These are phyloP conservation scores for Lamellibrachia satsuma DNA, from an alignment of 2,888 invertebrate species.

Conservation along the genomic window DNA sequence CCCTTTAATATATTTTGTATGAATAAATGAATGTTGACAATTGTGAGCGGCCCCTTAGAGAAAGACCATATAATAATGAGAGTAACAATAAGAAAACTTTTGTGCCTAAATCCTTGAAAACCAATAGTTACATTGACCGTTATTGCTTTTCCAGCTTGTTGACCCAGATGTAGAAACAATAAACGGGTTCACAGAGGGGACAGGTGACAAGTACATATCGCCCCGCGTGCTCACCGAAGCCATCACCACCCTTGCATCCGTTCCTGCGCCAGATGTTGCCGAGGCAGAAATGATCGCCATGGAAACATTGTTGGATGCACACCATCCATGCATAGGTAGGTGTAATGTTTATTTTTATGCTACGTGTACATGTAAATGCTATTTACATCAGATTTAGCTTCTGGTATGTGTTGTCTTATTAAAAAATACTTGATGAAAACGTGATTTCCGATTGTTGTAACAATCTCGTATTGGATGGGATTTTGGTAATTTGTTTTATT, in stretches of 20 bases:
- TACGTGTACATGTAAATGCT: no score
- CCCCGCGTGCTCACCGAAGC: constrained; percentile 60
- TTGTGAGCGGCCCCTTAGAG: no score
- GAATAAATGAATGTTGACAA: no score
- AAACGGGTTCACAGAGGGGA: constrained; percentile 21
- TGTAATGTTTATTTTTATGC: background rate
- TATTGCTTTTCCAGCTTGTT: background rate
- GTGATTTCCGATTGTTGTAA: no score
- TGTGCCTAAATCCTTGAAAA: background rate
- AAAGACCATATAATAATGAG: no score
- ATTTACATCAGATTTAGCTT: no score
- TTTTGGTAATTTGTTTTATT: no score
- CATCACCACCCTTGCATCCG: constrained; percentile 59
- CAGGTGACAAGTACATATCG: constrained; percentile 7
- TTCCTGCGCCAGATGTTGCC: constrained; percentile 62
- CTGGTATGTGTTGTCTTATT: no score
- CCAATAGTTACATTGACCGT: background rate
- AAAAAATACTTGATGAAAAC: no score
- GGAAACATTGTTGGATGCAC: constrained; percentile 77
- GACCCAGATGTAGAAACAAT: background rate
- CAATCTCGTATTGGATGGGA: no score
- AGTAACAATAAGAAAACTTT: no score
- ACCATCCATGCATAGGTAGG: constrained; percentile 77
- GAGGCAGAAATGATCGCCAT: constrained; percentile 74
- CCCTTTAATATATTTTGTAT: no score